phyloP scores from a whole-genome alignment of 1,140 invertebrate species.

The Aphis craccivora region DNA sequence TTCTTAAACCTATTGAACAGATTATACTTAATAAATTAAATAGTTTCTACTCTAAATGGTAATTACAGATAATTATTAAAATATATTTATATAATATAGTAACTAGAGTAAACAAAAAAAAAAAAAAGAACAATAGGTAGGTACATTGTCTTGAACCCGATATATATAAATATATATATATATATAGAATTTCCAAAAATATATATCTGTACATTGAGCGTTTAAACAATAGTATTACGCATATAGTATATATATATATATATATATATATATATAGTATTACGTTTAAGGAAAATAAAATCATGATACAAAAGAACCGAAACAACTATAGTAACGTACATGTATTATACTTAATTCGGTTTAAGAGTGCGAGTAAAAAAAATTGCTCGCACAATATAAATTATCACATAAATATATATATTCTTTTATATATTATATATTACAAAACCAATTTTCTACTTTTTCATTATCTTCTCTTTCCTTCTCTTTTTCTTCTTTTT shows the following conservation, averaged over 20 bases:
- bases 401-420: conserved; percentile 48
- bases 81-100: conserved; percentile 21
- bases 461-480: neutral
- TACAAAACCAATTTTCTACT: neutral
- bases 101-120: conserved; percentile 36
- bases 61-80: conserved; percentile 44
- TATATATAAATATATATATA: conserved; percentile 1
- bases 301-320: neutral
- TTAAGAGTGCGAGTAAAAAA: neutral
- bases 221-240: conserved; percentile 27
- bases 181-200: conserved; percentile 21
- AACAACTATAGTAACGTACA: neutral
- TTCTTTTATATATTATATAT: too few species aligned
- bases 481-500: too few species aligned
- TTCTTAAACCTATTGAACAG: conserved; percentile 41
- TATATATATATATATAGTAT: neutral
- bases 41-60: conserved; percentile 49
- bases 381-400: conserved; percentile 27
- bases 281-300: conserved; percentile 43
- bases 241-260: neutral
- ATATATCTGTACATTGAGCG: conserved; percentile 53
- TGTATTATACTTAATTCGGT: conserved; percentile 7
- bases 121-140: conserved; percentile 31
- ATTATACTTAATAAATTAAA: conserved; percentile 55
- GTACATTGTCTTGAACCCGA: conserved; percentile 21